phyloP scores from a whole-genome alignment of 1,140 invertebrate species.

The Pogonus chalceus region DNA sequence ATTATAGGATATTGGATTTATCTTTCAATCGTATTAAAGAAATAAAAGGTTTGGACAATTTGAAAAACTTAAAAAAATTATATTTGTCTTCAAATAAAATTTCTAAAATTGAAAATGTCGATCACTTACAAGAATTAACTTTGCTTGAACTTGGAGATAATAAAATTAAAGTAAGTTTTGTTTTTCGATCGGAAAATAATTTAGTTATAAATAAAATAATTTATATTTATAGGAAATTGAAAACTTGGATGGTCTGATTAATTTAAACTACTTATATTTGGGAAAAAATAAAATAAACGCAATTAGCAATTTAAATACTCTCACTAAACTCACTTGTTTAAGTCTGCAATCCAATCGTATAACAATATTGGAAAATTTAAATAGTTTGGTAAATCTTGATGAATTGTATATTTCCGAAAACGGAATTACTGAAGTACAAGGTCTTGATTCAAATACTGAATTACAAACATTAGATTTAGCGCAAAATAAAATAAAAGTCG shows the following conservation, averaged over 20 bases:
- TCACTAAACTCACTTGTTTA: conserved; percentile 68
- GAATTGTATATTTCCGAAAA: conserved; percentile 94
- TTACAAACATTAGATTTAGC: conserved; percentile 85
- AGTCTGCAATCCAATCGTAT: conserved; percentile 89
- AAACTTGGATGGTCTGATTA: conserved; percentile 66
- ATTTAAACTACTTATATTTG: conserved; percentile 70
- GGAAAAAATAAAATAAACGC: conserved; percentile 95
- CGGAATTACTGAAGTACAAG: conserved; percentile 69
- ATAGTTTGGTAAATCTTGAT: conserved; percentile 60
- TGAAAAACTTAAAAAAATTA: conserved; percentile 76
- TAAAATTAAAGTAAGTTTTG: conserved; percentile 61
- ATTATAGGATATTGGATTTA: conserved; percentile 75
- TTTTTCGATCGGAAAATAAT: conserved; percentile 5
- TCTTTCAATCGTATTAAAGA: conserved; percentile 94
- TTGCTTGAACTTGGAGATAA: conserved; percentile 93
- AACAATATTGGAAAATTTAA: conserved; percentile 77
- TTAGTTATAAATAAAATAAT: conserved; percentile 10
- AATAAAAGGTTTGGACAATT: conserved; percentile 74
- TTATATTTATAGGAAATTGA: conserved; percentile 59
- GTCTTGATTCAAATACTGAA: conserved; percentile 55
- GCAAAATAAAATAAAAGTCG: conserved; percentile 71
- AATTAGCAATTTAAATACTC: conserved; percentile 74
- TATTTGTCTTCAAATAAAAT: conserved; percentile 93
- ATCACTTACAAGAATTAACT: conserved; percentile 66
- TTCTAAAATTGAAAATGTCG: conserved; percentile 82